These are phyloP conservation scores for Trinorchestia longiramus DNA, from an alignment of 1,140 invertebrate genomes.

Conservation along the genomic window DNA sequence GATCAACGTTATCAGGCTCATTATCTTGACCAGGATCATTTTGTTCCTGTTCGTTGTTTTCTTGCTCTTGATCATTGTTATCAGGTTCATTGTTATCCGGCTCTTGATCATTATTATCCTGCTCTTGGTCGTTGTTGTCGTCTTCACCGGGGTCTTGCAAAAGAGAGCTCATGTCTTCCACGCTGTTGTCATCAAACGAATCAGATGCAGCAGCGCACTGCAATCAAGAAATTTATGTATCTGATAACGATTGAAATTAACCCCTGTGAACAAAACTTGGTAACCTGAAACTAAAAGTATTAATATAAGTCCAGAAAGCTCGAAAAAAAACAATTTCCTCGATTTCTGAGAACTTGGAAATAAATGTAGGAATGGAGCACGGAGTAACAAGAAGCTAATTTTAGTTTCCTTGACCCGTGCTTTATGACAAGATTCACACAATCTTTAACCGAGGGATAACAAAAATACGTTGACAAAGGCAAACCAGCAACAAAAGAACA, in stretches of 20 bases:
- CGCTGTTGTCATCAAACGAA: conserved; percentile 36
- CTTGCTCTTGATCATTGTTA: conserved; percentile 44
- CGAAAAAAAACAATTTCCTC: neutral
- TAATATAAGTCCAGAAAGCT: neutral
- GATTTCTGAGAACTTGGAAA: too few relatives aligned
- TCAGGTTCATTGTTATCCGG: conserved; percentile 25
- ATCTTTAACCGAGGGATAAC: too few relatives aligned
- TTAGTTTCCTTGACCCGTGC: too few relatives aligned
- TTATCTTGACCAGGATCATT: conserved; percentile 3
- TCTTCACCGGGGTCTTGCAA: neutral
- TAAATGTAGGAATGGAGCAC: too few relatives aligned
- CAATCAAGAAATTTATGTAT: neutral
- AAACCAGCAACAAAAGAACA: too few relatives aligned
- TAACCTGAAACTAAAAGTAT: neutral
- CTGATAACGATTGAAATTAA: neutral
- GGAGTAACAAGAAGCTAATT: too few relatives aligned
- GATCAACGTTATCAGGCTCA: neutral
- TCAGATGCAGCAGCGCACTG: conserved; percentile 46
- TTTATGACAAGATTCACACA: too few relatives aligned
- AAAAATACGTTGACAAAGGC: too few relatives aligned
- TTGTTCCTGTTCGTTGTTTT: conserved; percentile 34
- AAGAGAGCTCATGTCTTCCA: conserved; percentile 11
- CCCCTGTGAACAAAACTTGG: neutral
- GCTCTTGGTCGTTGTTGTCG: conserved; percentile 43
- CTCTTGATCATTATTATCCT: conserved; percentile 42